Conservation (phyloP, 2,888 invertebrate species). For the Antitype chi region DNA sequence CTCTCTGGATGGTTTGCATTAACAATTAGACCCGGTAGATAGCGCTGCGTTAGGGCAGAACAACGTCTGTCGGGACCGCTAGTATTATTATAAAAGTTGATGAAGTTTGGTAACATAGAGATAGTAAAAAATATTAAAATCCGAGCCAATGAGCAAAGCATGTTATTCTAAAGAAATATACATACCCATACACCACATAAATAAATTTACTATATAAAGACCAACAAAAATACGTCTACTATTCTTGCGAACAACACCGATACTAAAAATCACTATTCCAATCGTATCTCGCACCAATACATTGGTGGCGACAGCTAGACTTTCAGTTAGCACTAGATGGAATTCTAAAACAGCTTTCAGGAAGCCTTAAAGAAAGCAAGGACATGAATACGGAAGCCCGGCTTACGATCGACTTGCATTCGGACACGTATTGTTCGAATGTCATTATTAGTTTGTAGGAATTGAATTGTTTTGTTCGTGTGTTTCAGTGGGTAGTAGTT, state of each 20-base stretch:
- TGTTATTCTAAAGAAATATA: not conserved
- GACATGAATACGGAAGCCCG: slow-evolving; percentile 76
- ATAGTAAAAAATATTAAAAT: not conserved
- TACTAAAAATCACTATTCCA: slow-evolving; percentile 49
- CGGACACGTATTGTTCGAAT: slow-evolving; percentile 65
- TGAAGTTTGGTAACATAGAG: not conserved
- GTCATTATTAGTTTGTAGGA: slow-evolving; percentile 58
- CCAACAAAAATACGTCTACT: not conserved
- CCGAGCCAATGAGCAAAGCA: not conserved
- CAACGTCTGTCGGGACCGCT: too few species aligned
- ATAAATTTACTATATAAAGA: not conserved
- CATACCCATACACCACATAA: not conserved
- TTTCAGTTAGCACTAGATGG: slow-evolving; percentile 74
- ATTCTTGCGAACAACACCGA: not conserved
- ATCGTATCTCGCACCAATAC: slow-evolving; percentile 55
- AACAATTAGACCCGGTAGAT: too few species aligned
- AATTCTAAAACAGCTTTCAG: slow-evolving; percentile 75
- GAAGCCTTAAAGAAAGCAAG: slow-evolving; percentile 75
- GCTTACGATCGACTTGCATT: slow-evolving; percentile 66
- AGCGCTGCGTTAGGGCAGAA: too few species aligned
- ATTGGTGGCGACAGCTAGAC: slow-evolving; percentile 63
- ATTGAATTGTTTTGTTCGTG: slow-evolving; percentile 47
- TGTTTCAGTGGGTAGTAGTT: not conserved
- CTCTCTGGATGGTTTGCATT: too few species aligned
- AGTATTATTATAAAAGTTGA: not conserved